phyloP scores from a whole-genome alignment of 2,797 vertebrate species.

The Gouania willdenowi region DNA sequence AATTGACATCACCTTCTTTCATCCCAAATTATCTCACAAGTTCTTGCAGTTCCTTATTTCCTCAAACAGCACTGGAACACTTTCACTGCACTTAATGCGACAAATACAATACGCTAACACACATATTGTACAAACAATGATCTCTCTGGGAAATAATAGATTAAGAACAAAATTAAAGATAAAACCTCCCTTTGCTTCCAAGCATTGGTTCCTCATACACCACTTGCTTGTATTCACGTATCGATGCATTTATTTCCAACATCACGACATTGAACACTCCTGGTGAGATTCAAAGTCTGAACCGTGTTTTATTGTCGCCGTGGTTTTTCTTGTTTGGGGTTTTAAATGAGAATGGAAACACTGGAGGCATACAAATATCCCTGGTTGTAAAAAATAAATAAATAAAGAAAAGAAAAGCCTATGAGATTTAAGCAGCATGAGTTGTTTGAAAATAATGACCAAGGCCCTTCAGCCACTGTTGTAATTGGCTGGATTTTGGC shows the following conservation, averaged over 20 bases:
- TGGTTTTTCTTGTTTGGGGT: neutral
- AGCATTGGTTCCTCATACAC: neutral
- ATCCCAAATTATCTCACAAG: too few relatives aligned
- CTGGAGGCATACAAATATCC: neutral
- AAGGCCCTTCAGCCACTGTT: conserved; percentile 17
- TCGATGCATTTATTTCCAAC: neutral
- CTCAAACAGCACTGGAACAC: too few relatives aligned
- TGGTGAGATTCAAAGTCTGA: conserved; percentile 2
- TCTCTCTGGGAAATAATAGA: neutral
- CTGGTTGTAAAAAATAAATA: too few relatives aligned
- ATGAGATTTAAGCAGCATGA: conserved; percentile 23
- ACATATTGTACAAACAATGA: neutral
- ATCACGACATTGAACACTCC: neutral
- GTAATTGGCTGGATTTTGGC: conserved; percentile 24
- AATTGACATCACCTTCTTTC: too few relatives aligned
- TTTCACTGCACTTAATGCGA: too few relatives aligned
- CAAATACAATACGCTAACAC: conserved; percentile 2
- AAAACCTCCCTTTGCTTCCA: neutral
- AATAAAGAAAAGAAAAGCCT: neutral
- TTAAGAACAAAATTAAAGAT: neutral
- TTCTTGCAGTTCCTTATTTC: too few relatives aligned
- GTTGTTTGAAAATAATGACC: conserved; percentile 35
- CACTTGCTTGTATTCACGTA: neutral
- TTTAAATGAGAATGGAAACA: neutral
- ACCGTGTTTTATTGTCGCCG: neutral